Evolutionary conservation across 2,113 vertebrate species (phyloP).

Genomic region (Tiliqua scincoides): DNA sequence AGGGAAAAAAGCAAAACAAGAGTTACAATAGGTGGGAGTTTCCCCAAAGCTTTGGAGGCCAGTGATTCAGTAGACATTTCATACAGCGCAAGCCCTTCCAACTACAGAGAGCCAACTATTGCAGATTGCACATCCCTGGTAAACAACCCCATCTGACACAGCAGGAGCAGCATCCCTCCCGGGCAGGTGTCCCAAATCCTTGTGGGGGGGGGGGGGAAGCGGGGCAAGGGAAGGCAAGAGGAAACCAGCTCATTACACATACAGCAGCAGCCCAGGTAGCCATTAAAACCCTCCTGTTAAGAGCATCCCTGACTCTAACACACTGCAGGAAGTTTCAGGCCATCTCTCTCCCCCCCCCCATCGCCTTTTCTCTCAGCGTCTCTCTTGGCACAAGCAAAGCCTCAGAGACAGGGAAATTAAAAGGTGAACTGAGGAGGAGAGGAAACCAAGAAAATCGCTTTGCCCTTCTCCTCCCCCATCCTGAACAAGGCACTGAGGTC

Average conservation of each 20-base stretch:
- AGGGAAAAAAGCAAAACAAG: background rate
- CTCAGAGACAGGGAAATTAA: background rate
- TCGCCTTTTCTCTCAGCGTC: too few relatives aligned
- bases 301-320: background rate
- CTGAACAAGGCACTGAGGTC: too few relatives aligned
- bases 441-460: background rate
- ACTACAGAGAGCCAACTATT: background rate
- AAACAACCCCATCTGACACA: constrained; percentile 19
- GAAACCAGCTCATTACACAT: background rate
- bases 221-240: too few relatives aligned
- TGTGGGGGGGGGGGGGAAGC: background rate
- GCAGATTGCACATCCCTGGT: background rate
- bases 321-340: background rate
- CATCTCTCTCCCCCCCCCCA: background rate
- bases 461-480: background rate
- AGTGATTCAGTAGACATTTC: background rate
- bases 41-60: background rate
- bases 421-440: background rate
- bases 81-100: background rate
- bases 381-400: background rate
- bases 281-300: too few relatives aligned
- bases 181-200: background rate
- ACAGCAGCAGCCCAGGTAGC: background rate
- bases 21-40: background rate
- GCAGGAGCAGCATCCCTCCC: background rate